Conservation (phyloP, 2,113 vertebrate genomes). For the Paralichthys olivaceus region DNA sequence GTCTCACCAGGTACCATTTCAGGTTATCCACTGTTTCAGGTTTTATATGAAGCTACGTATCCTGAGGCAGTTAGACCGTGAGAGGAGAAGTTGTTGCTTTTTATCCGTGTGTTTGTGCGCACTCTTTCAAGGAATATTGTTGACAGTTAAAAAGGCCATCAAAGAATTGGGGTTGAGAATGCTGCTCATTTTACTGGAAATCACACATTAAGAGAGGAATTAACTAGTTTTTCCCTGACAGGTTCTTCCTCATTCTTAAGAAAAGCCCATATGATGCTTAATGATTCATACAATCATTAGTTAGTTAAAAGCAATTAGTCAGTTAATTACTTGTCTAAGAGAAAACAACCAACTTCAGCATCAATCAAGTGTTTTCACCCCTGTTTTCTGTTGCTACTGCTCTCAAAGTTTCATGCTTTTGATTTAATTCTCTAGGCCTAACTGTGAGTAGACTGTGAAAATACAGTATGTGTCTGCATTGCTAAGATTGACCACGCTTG, state of each 20-base stretch:
- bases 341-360: conserved; percentile 27
- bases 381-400: not conserved
- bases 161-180: not conserved
- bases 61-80: not conserved
- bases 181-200: not conserved
- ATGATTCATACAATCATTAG: conserved; percentile 60
- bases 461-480: not conserved
- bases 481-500: not conserved
- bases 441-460: not conserved
- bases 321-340: conserved; percentile 41
- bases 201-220: conserved; percentile 4
- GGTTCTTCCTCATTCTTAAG: conserved; percentile 40
- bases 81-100: not conserved
- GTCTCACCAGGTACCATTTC: conserved; percentile 7
- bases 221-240: conserved; percentile 42
- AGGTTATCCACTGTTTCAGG: not conserved
- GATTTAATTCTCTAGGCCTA: not conserved
- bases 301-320: conserved; percentile 51
- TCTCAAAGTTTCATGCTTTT: not conserved
- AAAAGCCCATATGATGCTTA: conserved; percentile 40
- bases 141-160: not conserved
- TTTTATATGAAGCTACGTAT: conserved; percentile 2
- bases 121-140: not conserved
- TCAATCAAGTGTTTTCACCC: conserved; percentile 17
- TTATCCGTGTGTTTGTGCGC: not conserved